These are phyloP conservation scores for Rattus norvegicus DNA, from an alignment of 2,113 vertebrate species.

Conservation along the genomic window GRCr8 NC_086023.1:81531001-81531500, in stretches of 20 bases:
- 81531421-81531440: not conserved
- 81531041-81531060: not conserved
- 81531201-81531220: slow-evolving; percentile 78
- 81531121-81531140: slow-evolving; percentile 70
- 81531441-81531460: fast-evolving
- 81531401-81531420: not conserved
- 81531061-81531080: fast-evolving
- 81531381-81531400: not conserved
- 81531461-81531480: fast-evolving
- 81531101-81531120: slow-evolving; percentile 50
- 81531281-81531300: slow-evolving; percentile 23
- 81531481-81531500: not conserved
- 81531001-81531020: not conserved
- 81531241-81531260: slow-evolving; percentile 29
- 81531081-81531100: not conserved
- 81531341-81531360: not conserved
- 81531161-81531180: slow-evolving; percentile 78
- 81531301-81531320: slow-evolving; percentile 61
- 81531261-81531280: slow-evolving; percentile 55
- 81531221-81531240: slow-evolving; percentile 48
- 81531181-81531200: slow-evolving; percentile 80
- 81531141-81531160: slow-evolving; percentile 59
- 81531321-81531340: slow-evolving; percentile 19
- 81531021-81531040: fast-evolving
- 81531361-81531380: not conserved